A percentile compares a stretch with the other conserved stretches of the same genome.
These are phyloP conservation scores for Pongo abelii DNA, from an alignment of 2,113 vertebrate genomes.

Conservation along the genomic window DNA sequence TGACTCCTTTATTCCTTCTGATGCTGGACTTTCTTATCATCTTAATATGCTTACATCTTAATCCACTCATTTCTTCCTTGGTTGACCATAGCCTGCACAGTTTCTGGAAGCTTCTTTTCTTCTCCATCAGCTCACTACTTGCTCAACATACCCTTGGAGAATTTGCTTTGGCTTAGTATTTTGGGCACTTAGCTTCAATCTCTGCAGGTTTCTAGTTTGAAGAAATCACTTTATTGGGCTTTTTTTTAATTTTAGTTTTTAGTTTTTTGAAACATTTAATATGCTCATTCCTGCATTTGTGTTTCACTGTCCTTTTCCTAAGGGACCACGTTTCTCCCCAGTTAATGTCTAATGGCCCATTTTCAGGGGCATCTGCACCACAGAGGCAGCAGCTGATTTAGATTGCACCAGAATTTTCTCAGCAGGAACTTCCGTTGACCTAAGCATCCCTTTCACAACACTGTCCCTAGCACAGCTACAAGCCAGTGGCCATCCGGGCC, in stretches of 20 bases:
- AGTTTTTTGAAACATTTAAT: background rate
- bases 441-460: slow-evolving; percentile 63
- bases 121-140: background rate
- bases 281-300: slow-evolving; percentile 4
- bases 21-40: slow-evolving; percentile 67
- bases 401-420: background rate
- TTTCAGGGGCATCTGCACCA: slow-evolving; percentile 17
- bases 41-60: slow-evolving; percentile 58
- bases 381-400: slow-evolving; percentile 55
- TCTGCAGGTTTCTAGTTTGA: background rate
- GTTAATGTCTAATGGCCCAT: slow-evolving; percentile 46
- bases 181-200: background rate
- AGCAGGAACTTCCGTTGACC: slow-evolving; percentile 42
- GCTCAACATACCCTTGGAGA: background rate
- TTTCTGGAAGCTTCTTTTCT: slow-evolving; percentile 3
- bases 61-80: slow-evolving; percentile 3
- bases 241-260: background rate
- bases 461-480: slow-evolving; percentile 35
- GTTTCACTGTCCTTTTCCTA: slow-evolving; percentile 39
- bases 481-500: slow-evolving; percentile 34
- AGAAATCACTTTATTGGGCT: background rate
- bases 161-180: background rate
- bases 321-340: background rate
- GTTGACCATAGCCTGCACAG: background rate
- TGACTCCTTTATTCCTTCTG: slow-evolving; percentile 74